Evolutionary conservation across 2,113 vertebrate species (phyloP).

Genomic region (Pitta sordida): DNA sequence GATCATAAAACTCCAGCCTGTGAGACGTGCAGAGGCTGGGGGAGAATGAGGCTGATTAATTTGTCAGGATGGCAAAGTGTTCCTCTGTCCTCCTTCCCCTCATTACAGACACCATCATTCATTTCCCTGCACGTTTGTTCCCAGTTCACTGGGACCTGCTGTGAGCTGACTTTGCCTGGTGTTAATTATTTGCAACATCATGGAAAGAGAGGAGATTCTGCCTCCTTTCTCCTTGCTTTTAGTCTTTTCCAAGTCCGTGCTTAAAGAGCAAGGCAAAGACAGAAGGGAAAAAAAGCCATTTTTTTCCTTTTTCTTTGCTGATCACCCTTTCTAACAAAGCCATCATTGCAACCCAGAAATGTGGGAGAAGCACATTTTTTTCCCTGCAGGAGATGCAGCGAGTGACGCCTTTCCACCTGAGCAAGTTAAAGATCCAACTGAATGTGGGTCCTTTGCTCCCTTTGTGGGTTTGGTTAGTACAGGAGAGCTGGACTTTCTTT

Average conservation of each 20-base stretch:
- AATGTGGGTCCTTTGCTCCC: not conserved
- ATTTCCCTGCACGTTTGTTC: conserved; percentile 18
- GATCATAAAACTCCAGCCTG: not conserved
- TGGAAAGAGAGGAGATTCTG: not conserved
- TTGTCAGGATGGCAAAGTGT: conserved; percentile 15
- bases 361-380: not conserved
- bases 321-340: not conserved
- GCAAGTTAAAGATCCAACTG: not conserved
- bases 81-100: conserved; percentile 41
- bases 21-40: not conserved
- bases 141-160: conserved; percentile 13
- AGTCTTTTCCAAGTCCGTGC: not conserved
- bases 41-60: conserved; percentile 28
- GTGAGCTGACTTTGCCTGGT: conserved; percentile 25
- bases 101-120: conserved; percentile 29
- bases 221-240: not conserved
- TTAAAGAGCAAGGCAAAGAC: not conserved
- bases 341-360: not conserved
- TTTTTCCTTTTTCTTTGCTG: not conserved
- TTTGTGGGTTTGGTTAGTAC: not conserved
- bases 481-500: not conserved
- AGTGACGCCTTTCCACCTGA: not conserved
- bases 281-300: not conserved
- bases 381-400: not conserved
- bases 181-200: conserved; percentile 38